Evolutionary conservation across 2,113 vertebrate species (phyloP), one percentile per base, ranked within the genome.

Genomic region (Pygoscelis antarcticus): DNA sequence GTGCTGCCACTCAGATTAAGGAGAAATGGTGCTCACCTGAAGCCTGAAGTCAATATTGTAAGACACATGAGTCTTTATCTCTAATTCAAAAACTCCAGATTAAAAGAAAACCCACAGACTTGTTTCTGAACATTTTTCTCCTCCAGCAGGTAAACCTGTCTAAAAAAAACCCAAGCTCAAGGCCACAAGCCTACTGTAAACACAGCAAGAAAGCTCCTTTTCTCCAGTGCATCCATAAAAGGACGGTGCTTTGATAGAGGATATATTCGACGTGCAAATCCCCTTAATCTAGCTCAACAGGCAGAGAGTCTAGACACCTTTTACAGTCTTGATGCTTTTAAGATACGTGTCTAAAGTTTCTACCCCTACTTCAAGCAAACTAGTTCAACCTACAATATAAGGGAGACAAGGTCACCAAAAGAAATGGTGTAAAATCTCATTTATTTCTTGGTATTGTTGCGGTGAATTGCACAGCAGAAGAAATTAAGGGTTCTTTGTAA

Each of bases 401-500:
- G 57, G 88, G 76, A 93, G 96, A 97, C 95, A 98, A 97, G 89
- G 85, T 57, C 79, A 52, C 90, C 78, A 11, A 82, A 89, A 96
- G 95, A 76, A 95, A 81, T 69, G 42, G 64, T 5, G 6, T 42
- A 66, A 89, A 94, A 95, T 82, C 95, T 95, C 93, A 97, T 91
- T 87, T 96, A 97, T 93, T 93, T 64, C 78, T 60, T 1, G 0
- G 89, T 57, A 97, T 97, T 97, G 97, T 94, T 19, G 54, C 36
- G 6, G 47, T 4, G 77, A 96, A 96, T 44, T 16, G 91, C 92
- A 84, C 23, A 3, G 87, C 95, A 89, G 85, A 82, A 97, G 97
- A 97, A 97, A 98, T 97, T 95, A 96, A 95, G 90, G 93, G 23
- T 88, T 97, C 98, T 98, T 98, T 98, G 97, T 98, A 65, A 91